A percentile compares a stretch with the other conserved stretches of the same genome.
These are phyloP conservation scores for Hypomecis atomaria DNA, from an alignment of 2,888 invertebrate genomes.

Conservation along the genomic window DNA sequence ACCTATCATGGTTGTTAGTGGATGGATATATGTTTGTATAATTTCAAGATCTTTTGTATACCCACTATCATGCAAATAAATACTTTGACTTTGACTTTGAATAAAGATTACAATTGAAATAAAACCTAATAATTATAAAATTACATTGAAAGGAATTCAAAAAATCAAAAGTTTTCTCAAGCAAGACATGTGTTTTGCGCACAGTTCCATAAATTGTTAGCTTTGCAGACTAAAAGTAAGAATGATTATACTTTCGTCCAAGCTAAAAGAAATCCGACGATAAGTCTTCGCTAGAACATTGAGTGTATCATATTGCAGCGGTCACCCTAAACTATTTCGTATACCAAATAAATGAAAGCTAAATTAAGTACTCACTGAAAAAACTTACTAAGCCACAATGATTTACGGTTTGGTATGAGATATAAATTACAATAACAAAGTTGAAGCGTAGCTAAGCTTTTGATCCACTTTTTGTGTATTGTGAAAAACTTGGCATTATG, in stretches of 20 bases:
- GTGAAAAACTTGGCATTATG: not conserved
- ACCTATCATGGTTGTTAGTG: too few relatives aligned
- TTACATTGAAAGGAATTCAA: too few relatives aligned
- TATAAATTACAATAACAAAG: constrained; percentile 17
- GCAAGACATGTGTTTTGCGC: not conserved
- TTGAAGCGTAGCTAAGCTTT: constrained; percentile 7
- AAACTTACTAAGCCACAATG: constrained; percentile 6
- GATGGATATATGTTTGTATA: too few relatives aligned
- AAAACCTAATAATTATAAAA: too few relatives aligned
- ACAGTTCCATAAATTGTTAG: not conserved
- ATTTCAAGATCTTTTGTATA: not conserved
- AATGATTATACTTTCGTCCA: not conserved
- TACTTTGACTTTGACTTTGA: too few relatives aligned
- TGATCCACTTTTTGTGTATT: constrained; percentile 10
- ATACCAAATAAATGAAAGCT: constrained; percentile 14
- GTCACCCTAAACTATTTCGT: constrained; percentile 16
- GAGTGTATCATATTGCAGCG: constrained; percentile 17
- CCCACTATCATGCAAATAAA: too few relatives aligned
- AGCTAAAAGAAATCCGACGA: constrained; percentile 14
- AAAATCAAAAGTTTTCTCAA: not conserved
- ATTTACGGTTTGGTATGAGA: constrained; percentile 9
- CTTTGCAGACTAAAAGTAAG: constrained; percentile 5
- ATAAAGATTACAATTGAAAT: too few relatives aligned
- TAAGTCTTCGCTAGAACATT: constrained; percentile 18
- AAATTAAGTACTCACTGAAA: constrained; percentile 11